Conservation (phyloP, 2,888 invertebrate genomes). For the Drosophila mulleri region DNA sequence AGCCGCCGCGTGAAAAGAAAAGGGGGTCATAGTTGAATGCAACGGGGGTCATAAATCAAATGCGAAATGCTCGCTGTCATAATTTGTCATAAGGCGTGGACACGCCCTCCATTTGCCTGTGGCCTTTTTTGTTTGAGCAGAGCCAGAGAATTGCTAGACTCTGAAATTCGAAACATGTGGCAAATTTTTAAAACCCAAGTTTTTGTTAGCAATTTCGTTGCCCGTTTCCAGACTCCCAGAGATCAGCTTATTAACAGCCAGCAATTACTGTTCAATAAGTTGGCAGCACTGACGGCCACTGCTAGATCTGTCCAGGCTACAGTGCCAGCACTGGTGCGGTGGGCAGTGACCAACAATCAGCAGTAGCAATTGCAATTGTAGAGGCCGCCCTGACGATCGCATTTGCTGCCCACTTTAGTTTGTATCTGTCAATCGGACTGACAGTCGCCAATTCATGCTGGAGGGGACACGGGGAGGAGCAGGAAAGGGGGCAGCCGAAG, state of each 20-base stretch:
- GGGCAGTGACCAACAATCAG: conserved; percentile 17
- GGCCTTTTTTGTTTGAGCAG: conserved; percentile 5
- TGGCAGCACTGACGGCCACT: background rate
- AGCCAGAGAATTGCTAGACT: background rate
- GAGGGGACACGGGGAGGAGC: no score
- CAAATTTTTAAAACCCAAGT: conserved; percentile 12
- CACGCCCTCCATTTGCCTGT: conserved; percentile 72
- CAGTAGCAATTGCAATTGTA: conserved; percentile 12
- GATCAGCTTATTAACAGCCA: conserved; percentile 19
- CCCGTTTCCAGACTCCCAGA: conserved; percentile 24
- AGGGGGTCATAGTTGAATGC: conserved; percentile 76
- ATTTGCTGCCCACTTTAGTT: conserved; percentile 38
- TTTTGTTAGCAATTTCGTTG: conserved; percentile 49
- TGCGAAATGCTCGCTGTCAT: conserved; percentile 79
- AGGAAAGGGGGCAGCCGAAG: conserved; percentile 1
- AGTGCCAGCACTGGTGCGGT: background rate
- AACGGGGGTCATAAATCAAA: conserved; percentile 76
- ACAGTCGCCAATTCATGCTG: conserved; percentile 25
- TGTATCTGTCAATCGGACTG: conserved; percentile 64
- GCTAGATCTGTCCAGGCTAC: background rate
- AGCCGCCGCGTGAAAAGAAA: conserved; percentile 30
- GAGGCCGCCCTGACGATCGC: conserved; percentile 52
- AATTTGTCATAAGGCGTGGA: conserved; percentile 82
- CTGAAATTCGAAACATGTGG: conserved; percentile 13
- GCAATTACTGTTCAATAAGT: conserved; percentile 10